phyloP scores from a whole-genome alignment of 2,113 vertebrate species.

The Notechis scutatus region DNA sequence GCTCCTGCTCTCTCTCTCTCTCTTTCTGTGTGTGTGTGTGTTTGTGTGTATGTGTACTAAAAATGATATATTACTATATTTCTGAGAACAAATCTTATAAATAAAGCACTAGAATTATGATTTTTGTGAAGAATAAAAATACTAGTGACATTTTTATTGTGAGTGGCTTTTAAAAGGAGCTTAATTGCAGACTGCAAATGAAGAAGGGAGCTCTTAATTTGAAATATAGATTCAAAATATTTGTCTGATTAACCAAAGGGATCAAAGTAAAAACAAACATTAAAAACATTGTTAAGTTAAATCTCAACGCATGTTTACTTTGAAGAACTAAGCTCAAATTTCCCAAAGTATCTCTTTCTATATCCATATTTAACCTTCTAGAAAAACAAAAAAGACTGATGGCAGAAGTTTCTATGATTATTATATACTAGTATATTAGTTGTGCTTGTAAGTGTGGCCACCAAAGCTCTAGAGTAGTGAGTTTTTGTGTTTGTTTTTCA shows the following conservation, averaged over 20 bases:
- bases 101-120: slow-evolving; percentile 40
- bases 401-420: neutral
- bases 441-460: neutral
- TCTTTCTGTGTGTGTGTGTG: neutral
- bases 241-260: neutral
- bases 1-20: neutral
- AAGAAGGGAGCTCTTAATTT: neutral
- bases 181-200: slow-evolving; percentile 22
- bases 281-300: neutral
- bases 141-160: slow-evolving; percentile 30
- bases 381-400: neutral
- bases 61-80: neutral
- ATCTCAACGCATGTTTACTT: neutral
- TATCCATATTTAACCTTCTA: neutral
- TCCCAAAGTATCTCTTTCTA: neutral
- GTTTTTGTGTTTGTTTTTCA: neutral
- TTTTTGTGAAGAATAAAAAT: slow-evolving; percentile 30
- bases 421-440: neutral
- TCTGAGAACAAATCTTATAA: slow-evolving; percentile 14
- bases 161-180: slow-evolving; percentile 25
- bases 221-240: slow-evolving; percentile 3
- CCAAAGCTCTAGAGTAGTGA: neutral
- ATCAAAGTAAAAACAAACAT: slow-evolving; percentile 5
- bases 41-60: neutral
- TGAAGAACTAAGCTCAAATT: neutral